Evolutionary conservation across 2,797 vertebrate genomes (phyloP), one percentile per base, ranked within the genome.

Genomic region (Ctenochaetus hawaiiensis): DNA sequence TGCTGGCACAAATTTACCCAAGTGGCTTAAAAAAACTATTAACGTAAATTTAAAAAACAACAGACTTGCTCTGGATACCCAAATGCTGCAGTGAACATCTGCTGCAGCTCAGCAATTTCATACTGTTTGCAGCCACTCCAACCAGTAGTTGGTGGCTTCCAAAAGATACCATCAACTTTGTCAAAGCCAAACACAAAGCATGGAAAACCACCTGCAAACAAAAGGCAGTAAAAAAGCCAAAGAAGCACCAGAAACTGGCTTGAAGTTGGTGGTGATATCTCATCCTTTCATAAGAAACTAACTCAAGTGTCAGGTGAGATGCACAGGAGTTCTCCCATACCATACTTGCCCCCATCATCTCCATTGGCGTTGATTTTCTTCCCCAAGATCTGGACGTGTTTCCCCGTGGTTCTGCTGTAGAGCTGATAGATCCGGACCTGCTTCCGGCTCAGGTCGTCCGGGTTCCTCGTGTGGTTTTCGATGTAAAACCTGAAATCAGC

Each of bases 341-440:
- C 95, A 90, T 95, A 95, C 94, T 95, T 95, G 94, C 95, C 94
- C 92, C 96, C 95, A 91, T 96, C 96, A 87, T 96, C 96, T 88
- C 96, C 94, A 8, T 96, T 96, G 91, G 95, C 95, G 53, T 95
- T 95, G 93, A 96, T 70, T 73, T 93, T 95, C 89, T 95, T 96
- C 66, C 94, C 95, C 74, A 96, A 77, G 88, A 95, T 93, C 93
- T 96, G 94, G 59, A 95, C 95, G 5, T 96, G 95, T 72, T 95
- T 95, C 52, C 94, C 94, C 0, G 95, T 96, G 90, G 95, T 96
- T 47, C 94, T 80, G 91, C 95, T 96, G 91, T 96, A 96, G 44
- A 96, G 95, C 92, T 96, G 96, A 73, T 96, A 96, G 89, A 95
- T 95, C 67, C 95, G 93, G 62, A 96, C 92, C 86, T 96, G 96